Percentiles rank a stretch among this genome's conserved stretches.
Evolutionary conservation across 2,888 invertebrate genomes (phyloP).

Genomic region (Lasioglossum villosulum): DNA sequence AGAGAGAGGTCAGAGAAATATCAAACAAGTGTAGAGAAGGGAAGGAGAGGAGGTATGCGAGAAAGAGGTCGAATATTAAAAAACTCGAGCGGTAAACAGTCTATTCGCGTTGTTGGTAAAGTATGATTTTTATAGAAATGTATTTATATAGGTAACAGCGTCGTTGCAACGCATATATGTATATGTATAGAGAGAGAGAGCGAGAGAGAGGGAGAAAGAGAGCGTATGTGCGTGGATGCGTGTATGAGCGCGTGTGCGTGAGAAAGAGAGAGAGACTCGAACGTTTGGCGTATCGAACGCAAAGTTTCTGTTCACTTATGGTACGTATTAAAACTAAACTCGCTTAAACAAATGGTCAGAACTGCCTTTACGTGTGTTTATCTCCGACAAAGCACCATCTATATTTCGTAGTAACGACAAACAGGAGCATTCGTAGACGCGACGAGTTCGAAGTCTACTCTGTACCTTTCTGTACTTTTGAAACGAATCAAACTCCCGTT

Average conservation of each 20-base stretch:
- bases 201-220: background rate
- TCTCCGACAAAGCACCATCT: slow-evolving; percentile 27
- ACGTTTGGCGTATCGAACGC: slow-evolving; percentile 39
- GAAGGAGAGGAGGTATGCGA: background rate
- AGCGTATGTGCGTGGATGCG: background rate
- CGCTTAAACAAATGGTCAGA: slow-evolving; percentile 36
- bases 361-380: slow-evolving; percentile 44
- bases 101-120: slow-evolving; percentile 48
- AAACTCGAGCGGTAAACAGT: slow-evolving; percentile 27
- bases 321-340: slow-evolving; percentile 34
- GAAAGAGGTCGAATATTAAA: background rate
- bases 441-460: background rate
- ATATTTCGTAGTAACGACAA: slow-evolving; percentile 40
- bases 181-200: slow-evolving; percentile 11
- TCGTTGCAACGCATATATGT: slow-evolving; percentile 46
- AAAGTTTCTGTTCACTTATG: slow-evolving; percentile 47
- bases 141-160: slow-evolving; percentile 58
- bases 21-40: background rate
- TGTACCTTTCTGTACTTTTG: background rate
- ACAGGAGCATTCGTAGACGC: background rate
- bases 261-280: slow-evolving; percentile 29
- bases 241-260: background rate
- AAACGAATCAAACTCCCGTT: background rate
- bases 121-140: slow-evolving; percentile 59
- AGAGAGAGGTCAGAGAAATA: background rate